Base-by-base conservation (phyloP, 2,797 vertebrate species). In the Sebastes itinus region DNA sequence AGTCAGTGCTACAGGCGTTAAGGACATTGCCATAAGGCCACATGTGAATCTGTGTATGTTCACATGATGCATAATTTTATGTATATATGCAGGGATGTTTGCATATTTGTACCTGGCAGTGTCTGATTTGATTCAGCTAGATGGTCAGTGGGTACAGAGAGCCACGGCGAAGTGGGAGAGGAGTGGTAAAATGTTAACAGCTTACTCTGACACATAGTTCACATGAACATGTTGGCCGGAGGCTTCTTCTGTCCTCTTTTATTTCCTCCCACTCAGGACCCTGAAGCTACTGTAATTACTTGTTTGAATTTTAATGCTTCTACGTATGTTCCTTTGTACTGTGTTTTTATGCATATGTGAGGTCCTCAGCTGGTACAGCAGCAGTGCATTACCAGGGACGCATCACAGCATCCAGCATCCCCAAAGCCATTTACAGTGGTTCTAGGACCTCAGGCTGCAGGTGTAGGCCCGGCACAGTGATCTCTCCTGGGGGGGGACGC, bases 161-260 rank as follows among this genome's bases (percentile, higher is more conserved):
- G 68, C 27, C 32, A 9, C 3, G 30, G 70, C 80, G 74, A 84
- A 84, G 84, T 78, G 72, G 84, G 82, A 82, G 59, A 78, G 72
- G 77, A 84, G 82, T 74, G 82, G 75, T 66, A 56, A 85, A 88
- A 91, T 90, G 85, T 91, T 91, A 87, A 89, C 74, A 78, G 87
- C 83, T 77, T 75, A 49, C 58, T 75, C n/a, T 89, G 91, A 92
- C 86, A 83, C 89, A 87, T 77, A 80, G 80, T 86, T 89, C 81
- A 91, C 14, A 42, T 90, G 85, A 83, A 84, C 74, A 68, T 30
- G 59, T 78, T 69, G 67, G 84, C 87, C 80, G 1, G 10, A 71
- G 87, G 90, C 78, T 46, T 83, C 75, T 83, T 65, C 72, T 89
- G 81, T 81, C 84, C 86, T 74, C 72, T 83, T 82, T 78, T 68